Base-by-base conservation (phyloP, 2,113 vertebrate species). In the Ailuropoda melanoleuca region DNA sequence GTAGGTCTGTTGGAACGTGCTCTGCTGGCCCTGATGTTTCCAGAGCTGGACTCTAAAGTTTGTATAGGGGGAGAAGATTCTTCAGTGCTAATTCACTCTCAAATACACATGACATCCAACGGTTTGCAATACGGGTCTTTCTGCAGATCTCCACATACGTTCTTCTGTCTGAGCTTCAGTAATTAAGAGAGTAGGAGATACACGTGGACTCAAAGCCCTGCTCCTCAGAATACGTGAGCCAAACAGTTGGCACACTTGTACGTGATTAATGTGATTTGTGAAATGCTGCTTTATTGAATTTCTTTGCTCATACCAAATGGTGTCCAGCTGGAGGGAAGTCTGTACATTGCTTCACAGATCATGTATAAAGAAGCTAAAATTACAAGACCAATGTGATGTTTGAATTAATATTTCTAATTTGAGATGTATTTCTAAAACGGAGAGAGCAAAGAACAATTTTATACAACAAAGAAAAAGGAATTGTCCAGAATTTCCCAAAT, bases 201-300 rank as follows among this genome's bases (percentile, higher is more conserved):
- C 19, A 11, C 2, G 46, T 15, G 21, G 17, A 39, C 14, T 46
- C 1, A 37, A 5, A 2, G 19, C 31, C 2, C 1, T 39, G 3
- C 2, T 60, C 34, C 26, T 95, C 37, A 39, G 18, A 70, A 0
- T 56, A 13, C 34, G 2, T 77, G 37, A 77, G 58, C 34, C 60
- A 37, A 29, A 17, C 17, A 26, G 3, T 53, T 53, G 56, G 3
- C 24, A 5, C 34, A 21, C 53, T 39, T 48, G 39, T 48, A 18
- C n/a, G 4, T 1, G 1, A 68, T 26, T 8, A 60, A 60, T 58
- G 58, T 50, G 13, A 60, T 14, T 60, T 68, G 8, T 72, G 11
- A 29, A 62, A 46, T 43, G 62, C 17, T 39, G n/a, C 62, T 15
- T 7, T 29, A 43, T 6, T 29, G 64, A 31, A 53, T 81, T 55